Percentiles rank a stretch among this genome's conserved stretches.
These are phyloP conservation scores for Psittacara wagleri DNA, from an alignment of 2,113 vertebrate genomes.

Conservation along the genomic window DNA sequence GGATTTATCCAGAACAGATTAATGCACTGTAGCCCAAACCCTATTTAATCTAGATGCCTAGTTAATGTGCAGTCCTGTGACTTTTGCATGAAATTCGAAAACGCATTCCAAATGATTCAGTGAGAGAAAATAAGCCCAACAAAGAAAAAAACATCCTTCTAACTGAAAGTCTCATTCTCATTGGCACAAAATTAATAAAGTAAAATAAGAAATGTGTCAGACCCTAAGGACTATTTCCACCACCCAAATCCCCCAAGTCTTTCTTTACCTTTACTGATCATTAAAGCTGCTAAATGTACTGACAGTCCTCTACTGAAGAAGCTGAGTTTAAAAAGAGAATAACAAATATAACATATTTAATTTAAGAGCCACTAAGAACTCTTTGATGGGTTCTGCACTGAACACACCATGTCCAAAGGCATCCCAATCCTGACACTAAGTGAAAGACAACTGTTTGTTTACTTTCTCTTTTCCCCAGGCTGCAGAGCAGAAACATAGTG, in stretches of 20 bases:
- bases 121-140: neutral
- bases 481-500: neutral
- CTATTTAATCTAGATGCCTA: neutral
- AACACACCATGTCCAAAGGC: neutral
- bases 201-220: neutral
- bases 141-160: neutral
- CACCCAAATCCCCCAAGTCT: rapidly evolving
- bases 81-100: neutral
- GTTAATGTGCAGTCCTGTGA: neutral
- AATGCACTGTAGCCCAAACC: neutral
- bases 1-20: neutral
- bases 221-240: neutral
- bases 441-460: neutral
- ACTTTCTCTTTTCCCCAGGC: neutral
- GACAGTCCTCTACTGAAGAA: neutral
- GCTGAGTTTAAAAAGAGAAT: neutral
- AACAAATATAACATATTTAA: neutral
- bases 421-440: neutral
- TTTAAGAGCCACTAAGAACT: neutral
- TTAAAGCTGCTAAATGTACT: neutral
- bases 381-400: neutral
- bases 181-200: neutral
- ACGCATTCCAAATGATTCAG: neutral
- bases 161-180: neutral
- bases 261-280: neutral